These are phyloP conservation scores for Escarpia spicata DNA, from an alignment of 2,888 invertebrate species.

Conservation along the genomic window DNA sequence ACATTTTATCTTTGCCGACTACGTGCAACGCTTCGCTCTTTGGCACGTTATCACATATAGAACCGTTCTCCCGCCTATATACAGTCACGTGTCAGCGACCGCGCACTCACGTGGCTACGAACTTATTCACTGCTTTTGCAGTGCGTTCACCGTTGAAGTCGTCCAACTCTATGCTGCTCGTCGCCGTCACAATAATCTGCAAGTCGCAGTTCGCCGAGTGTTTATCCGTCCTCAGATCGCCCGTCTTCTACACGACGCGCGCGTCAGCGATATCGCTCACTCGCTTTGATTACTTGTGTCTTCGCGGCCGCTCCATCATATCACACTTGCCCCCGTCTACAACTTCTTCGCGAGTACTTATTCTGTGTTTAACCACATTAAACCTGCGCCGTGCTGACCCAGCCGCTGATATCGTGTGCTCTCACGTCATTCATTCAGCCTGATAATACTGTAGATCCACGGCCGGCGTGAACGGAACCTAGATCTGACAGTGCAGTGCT, in stretches of 20 bases:
- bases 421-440: not conserved
- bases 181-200: not conserved
- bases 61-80: not conserved
- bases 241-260: not conserved
- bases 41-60: not conserved
- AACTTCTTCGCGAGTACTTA: constrained; percentile 3
- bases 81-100: not conserved
- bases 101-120: not conserved
- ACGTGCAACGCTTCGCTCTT: not conserved
- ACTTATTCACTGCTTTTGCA: not conserved
- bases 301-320: not conserved
- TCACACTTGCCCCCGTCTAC: not conserved
- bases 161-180: not conserved
- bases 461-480: not conserved
- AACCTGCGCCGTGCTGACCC: constrained; percentile 3
- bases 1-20: not conserved
- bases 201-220: not conserved
- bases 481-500: not conserved
- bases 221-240: not conserved
- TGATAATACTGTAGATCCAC: not conserved
- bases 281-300: not conserved
- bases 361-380: constrained; percentile 5
- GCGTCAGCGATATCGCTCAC: constrained; percentile 16
- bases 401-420: not conserved
- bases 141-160: not conserved